Conservation (phyloP, 2,888 invertebrate species). For the Sinohyriopsis cumingii region DNA sequence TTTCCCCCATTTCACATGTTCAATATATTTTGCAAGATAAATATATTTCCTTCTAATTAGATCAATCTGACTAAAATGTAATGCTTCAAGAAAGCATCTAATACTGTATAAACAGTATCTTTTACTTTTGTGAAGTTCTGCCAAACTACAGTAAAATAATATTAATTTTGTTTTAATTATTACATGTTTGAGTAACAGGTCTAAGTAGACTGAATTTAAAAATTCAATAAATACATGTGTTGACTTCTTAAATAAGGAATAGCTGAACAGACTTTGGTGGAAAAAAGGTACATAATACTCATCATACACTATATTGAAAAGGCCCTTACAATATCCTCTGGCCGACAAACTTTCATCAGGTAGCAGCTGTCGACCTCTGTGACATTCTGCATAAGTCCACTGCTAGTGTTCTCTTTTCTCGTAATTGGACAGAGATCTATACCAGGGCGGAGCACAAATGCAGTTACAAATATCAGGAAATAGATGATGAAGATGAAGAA, state of each 20-base stretch:
- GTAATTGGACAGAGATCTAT: constrained; percentile 50
- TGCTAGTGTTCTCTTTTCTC: constrained; percentile 29
- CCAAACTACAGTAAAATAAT: too few species aligned
- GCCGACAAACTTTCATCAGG: constrained; percentile 57
- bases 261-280: background rate
- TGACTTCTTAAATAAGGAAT: background rate
- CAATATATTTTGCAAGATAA: too few species aligned
- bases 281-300: background rate
- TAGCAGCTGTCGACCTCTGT: constrained; percentile 64
- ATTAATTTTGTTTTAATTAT: too few species aligned
- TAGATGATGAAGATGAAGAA: constrained; percentile 93
- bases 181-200: too few species aligned
- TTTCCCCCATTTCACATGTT: too few species aligned
- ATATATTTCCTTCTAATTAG: too few species aligned
- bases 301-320: background rate
- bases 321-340: constrained; percentile 60
- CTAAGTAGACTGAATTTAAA: too few species aligned
- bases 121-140: too few species aligned
- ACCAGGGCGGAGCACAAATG: constrained; percentile 88
- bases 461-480: constrained; percentile 89
- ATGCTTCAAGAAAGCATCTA: too few species aligned
- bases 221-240: background rate
- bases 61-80: too few species aligned
- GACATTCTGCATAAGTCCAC: constrained; percentile 34
- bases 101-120: too few species aligned